These are phyloP conservation scores for Agrotis puta DNA, from an alignment of 2,888 invertebrate genomes.

Conservation along the genomic window DNA sequence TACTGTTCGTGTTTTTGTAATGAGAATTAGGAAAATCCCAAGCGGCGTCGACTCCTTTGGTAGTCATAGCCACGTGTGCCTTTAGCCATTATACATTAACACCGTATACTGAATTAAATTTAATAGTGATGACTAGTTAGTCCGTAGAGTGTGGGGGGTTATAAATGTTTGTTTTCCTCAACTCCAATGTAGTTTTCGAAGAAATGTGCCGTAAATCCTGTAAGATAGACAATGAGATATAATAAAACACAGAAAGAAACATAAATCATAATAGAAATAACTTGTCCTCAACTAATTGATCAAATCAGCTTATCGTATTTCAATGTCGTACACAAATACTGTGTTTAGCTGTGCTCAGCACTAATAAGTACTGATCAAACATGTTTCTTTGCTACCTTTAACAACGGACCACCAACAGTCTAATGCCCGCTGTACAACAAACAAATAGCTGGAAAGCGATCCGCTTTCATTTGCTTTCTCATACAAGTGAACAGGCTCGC, in stretches of 20 bases:
- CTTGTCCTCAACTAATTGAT: slow-evolving; percentile 15
- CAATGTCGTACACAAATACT: slow-evolving; percentile 2
- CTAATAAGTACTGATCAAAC: slow-evolving; percentile 9
- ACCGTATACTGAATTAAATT: slow-evolving; percentile 37
- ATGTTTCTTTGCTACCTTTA: slow-evolving; percentile 31
- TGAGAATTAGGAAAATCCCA: slow-evolving; percentile 51
- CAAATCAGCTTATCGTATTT: slow-evolving; percentile 28
- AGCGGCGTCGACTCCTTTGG: slow-evolving; percentile 22
- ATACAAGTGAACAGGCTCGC: slow-evolving; percentile 72
- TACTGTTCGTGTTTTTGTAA: slow-evolving; percentile 31
- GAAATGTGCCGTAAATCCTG: slow-evolving; percentile 36
- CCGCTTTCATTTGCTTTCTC: slow-evolving; percentile 86
- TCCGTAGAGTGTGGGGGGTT: slow-evolving; percentile 15
- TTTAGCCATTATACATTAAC: slow-evolving; percentile 39
- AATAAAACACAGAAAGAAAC: slow-evolving; percentile 6
- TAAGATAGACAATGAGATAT: not conserved
- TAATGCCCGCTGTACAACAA: slow-evolving; percentile 45
- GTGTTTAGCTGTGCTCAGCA: not conserved
- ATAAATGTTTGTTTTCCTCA: slow-evolving; percentile 40
- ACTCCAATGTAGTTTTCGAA: slow-evolving; percentile 21
- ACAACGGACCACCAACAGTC: slow-evolving; percentile 39
- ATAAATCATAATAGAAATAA: slow-evolving; percentile 14
- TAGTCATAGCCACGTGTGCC: slow-evolving; percentile 26
- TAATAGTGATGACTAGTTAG: slow-evolving; percentile 39
- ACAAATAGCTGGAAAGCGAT: slow-evolving; percentile 78